Percentiles rank a stretch among this genome's conserved stretches.
Evolutionary conservation across 1,140 invertebrate genomes (phyloP).

Genomic region (Bombus polaris): DNA sequence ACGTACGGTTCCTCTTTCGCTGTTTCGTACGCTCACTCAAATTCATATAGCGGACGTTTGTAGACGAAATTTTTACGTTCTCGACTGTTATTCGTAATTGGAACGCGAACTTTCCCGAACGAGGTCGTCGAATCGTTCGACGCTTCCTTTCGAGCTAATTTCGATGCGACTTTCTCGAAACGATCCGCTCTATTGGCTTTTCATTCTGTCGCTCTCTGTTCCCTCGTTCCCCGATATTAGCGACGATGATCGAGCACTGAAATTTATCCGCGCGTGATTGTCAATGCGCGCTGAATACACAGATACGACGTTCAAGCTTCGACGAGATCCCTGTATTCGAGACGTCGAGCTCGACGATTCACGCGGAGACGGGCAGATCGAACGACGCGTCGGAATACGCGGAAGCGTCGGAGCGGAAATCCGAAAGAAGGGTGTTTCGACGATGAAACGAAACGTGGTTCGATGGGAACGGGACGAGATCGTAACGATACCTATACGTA

Average conservation of each 20-base stretch:
- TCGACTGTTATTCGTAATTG: background rate
- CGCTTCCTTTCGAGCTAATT: background rate
- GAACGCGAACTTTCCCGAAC: background rate
- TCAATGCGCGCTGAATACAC: background rate
- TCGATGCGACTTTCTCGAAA: background rate
- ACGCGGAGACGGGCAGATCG: background rate
- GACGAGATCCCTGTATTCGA: background rate
- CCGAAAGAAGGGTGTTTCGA: slow-evolving; percentile 6
- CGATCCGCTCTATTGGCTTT: background rate
- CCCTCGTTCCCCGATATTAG: background rate
- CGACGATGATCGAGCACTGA: background rate
- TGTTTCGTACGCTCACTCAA: background rate
- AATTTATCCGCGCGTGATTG: background rate
- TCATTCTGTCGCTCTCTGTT: background rate
- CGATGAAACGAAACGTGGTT: background rate
- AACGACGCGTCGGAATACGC: background rate
- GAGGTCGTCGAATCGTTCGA: too few relatives aligned
- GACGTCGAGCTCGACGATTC: background rate
- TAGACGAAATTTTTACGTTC: too few relatives aligned
- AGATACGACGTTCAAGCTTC: background rate
- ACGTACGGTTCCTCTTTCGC: too few relatives aligned
- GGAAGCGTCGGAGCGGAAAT: slow-evolving; percentile 13
- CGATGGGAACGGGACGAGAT: background rate
- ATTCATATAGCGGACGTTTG: too few relatives aligned
- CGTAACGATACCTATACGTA: background rate